phyloP scores from a whole-genome alignment of 2,113 vertebrate species.

The Bufo bufo region DNA sequence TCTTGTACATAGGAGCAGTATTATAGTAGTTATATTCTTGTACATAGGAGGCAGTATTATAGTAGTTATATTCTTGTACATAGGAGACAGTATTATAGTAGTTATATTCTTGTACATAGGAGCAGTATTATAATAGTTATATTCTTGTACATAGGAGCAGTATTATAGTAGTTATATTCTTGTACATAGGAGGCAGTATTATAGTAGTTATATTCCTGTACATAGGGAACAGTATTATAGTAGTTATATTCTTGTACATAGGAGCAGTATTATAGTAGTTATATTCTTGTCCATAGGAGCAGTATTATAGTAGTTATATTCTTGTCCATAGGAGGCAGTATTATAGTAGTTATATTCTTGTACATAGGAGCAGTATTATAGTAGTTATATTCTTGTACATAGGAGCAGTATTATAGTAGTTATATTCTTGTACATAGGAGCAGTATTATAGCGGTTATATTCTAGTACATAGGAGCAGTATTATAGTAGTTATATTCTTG shows the following conservation, averaged over 20 bases:
- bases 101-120: conserved; percentile 9
- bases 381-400: background rate
- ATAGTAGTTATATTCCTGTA: too few relatives aligned
- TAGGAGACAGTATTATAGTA: background rate
- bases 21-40: too few relatives aligned
- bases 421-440: too few relatives aligned
- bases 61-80: conserved; percentile 10
- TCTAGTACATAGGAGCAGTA: too few relatives aligned
- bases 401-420: background rate
- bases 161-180: conserved; percentile 1
- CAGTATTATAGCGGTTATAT: too few relatives aligned
- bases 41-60: background rate
- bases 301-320: too few relatives aligned
- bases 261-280: background rate
- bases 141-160: background rate
- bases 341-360: background rate
- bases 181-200: background rate
- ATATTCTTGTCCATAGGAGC: background rate
- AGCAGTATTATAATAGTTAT: background rate
- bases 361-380: too few relatives aligned
- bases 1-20: too few relatives aligned
- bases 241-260: background rate
- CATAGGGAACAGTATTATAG: too few relatives aligned
- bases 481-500: too few relatives aligned
- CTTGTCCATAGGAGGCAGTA: background rate